Evolutionary conservation across 1,140 invertebrate species (phyloP).

Genomic region (Zaprionus lachaisei): DNA sequence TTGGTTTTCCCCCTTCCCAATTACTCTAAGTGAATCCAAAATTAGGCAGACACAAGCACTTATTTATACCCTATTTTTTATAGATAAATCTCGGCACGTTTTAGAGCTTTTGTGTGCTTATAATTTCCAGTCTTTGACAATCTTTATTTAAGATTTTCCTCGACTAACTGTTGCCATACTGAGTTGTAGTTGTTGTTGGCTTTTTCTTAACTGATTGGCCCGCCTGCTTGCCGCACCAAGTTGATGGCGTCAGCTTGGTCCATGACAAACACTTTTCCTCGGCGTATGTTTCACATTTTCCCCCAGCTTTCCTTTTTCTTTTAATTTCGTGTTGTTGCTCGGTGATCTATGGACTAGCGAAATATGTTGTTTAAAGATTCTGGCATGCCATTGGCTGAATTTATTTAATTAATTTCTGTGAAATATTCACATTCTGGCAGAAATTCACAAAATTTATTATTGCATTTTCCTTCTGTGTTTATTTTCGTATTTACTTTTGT

Average conservation of each 20-base stretch:
- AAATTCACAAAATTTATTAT: constrained; percentile 20
- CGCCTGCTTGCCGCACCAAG: constrained; percentile 16
- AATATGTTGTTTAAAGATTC: constrained; percentile 54
- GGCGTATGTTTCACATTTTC: constrained; percentile 20
- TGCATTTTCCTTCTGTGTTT: constrained; percentile 19
- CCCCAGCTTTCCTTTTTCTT: constrained; percentile 11
- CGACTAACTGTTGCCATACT: constrained; percentile 8
- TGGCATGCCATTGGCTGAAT: constrained; percentile 60
- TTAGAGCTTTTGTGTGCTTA: constrained; percentile 22
- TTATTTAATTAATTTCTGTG: constrained; percentile 52
- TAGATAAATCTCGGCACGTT: constrained; percentile 24
- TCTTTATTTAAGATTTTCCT: constrained; percentile 17
- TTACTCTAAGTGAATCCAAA: constrained; percentile 14
- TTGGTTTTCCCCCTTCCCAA: background rate
- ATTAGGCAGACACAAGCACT: background rate
- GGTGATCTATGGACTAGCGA: constrained; percentile 60
- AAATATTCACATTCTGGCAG: constrained; percentile 39
- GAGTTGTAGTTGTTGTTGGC: constrained; percentile 16
- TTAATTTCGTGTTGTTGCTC: constrained; percentile 12
- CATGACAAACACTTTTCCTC: constrained; percentile 54
- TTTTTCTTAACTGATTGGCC: constrained; percentile 31
- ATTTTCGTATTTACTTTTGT: constrained; percentile 3
- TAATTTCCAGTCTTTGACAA: constrained; percentile 40
- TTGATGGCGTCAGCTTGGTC: constrained; percentile 63
- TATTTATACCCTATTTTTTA: constrained; percentile 6